Evolutionary conservation across 2,797 vertebrate species (phyloP).

Genomic region (Sibirionetta formosa): DNA sequence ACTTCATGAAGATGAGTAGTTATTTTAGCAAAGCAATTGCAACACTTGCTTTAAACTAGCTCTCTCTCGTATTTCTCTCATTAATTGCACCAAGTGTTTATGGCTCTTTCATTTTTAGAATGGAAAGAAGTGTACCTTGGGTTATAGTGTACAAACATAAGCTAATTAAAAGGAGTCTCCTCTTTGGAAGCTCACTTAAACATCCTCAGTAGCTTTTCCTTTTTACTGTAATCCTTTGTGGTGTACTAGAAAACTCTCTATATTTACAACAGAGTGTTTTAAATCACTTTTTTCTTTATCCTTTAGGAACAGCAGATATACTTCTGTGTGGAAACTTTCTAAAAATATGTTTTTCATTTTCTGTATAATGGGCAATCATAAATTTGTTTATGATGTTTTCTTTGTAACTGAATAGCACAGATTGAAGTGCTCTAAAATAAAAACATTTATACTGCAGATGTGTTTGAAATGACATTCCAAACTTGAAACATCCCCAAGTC

Average conservation of each 20-base stretch:
- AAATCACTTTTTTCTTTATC: conserved; percentile 28
- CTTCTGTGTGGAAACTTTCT: conserved; percentile 41
- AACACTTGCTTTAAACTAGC: conserved; percentile 28
- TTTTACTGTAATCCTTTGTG: conserved; percentile 25
- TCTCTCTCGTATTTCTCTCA: neutral
- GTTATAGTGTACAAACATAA: conserved; percentile 27
- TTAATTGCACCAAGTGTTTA: neutral
- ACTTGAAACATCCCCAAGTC: conserved; percentile 18
- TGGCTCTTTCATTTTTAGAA: conserved; percentile 27
- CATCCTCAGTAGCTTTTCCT: conserved; percentile 30
- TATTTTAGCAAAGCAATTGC: neutral
- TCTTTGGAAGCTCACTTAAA: conserved; percentile 56
- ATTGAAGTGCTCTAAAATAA: conserved; percentile 50
- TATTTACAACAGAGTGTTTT: conserved; percentile 42
- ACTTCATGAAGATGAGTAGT: neutral
- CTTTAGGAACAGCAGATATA: conserved; percentile 40
- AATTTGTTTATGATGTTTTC: conserved; percentile 63
- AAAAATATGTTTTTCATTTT: conserved; percentile 62
- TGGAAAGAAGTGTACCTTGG: conserved; percentile 17
- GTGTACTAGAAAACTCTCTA: neutral
- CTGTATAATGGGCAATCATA: conserved; percentile 40
- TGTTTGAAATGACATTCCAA: conserved; percentile 48
- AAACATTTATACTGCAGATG: conserved; percentile 35
- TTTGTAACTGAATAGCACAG: conserved; percentile 55
- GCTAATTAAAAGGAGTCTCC: conserved; percentile 49